A percentile compares a stretch with the other conserved stretches of the same genome.
Evolutionary conservation across 2,888 invertebrate genomes (phyloP).

Genomic region (Thymelicus sylvestris): DNA sequence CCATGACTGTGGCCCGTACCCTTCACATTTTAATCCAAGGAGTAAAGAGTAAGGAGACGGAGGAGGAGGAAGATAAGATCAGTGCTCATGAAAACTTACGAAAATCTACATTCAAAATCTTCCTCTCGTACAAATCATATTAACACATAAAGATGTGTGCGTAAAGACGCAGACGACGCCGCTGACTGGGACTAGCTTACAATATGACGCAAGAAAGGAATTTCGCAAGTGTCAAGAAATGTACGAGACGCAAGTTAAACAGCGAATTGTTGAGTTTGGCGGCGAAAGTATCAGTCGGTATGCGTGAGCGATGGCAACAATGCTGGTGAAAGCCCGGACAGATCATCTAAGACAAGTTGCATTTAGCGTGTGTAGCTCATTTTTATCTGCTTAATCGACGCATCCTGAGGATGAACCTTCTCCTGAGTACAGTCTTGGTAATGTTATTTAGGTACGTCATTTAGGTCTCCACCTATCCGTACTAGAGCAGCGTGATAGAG

Average conservation of each 20-base stretch:
- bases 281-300: conserved; percentile 61
- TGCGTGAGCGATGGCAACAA: conserved; percentile 56
- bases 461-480: too few relatives aligned
- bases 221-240: conserved; percentile 46
- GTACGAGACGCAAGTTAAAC: conserved; percentile 54
- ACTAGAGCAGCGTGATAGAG: too few relatives aligned
- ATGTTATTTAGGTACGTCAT: background rate
- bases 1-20: too few relatives aligned
- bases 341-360: conserved; percentile 55
- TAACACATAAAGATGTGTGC: too few relatives aligned
- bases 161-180: background rate
- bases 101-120: too few relatives aligned
- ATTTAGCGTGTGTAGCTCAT: conserved; percentile 40
- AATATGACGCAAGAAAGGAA: conserved; percentile 42
- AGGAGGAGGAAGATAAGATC: too few relatives aligned
- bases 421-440: conserved; percentile 12
- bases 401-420: conserved; percentile 33
- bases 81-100: too few relatives aligned
- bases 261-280: conserved; percentile 54
- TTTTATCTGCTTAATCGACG: conserved; percentile 38
- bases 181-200: conserved; percentile 6
- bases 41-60: too few relatives aligned
- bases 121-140: too few relatives aligned
- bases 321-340: conserved; percentile 64
- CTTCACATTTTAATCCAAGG: too few relatives aligned